Base-by-base conservation (phyloP, 2,797 vertebrate genomes). In the Acrocephalus scirpaceus region DNA sequence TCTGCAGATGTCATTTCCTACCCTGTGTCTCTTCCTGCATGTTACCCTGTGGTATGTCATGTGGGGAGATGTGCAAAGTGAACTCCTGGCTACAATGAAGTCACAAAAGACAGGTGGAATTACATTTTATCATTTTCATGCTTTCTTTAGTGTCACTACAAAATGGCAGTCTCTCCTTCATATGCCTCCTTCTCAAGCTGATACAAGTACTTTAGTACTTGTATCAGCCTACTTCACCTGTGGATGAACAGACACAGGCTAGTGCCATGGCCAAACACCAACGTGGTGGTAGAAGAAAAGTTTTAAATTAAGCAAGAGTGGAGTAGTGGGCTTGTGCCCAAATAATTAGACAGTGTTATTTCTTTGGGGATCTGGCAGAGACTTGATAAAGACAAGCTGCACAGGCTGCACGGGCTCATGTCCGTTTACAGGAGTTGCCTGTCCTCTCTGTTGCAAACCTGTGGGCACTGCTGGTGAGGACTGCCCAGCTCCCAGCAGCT, bases 241-340 rank as follows among this genome's bases (percentile, higher is more conserved):
- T 44, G 51, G 64, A 77, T 74, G 44, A 81, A 16, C 6, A 47
- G 47, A 29, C 32, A 42, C 16, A 27, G 11, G 27, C 60, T 57
- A 65, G n/a, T 23, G 7, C 11, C 18, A 14, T 2, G 9, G 26
- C 29, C 16, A 14, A 51, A 61, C 26, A 65, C 6, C 16, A 44
- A 7, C 0, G 2, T 0, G 0, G 8, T 42, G 21, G 16, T 12
- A 72, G n/a, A 71, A 40, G 21, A 10, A 57, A 62, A 78, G 66
- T 54, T 72, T 51, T 54, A 45, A 83, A 72, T 48, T 27, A 75
- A 78, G n/a, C 19, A 62, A 17, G 11, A 47, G 4, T 30, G 20
- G n/a, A 61, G 27, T 10, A 4, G 13, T 50, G 44, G 23, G 16
- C 9, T 53, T 48, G 7, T 48, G 30, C 11, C 29, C 30, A 83